These are phyloP conservation scores for Otus sunia DNA, from an alignment of 2,113 vertebrate genomes.

Conservation along the genomic window DNA sequence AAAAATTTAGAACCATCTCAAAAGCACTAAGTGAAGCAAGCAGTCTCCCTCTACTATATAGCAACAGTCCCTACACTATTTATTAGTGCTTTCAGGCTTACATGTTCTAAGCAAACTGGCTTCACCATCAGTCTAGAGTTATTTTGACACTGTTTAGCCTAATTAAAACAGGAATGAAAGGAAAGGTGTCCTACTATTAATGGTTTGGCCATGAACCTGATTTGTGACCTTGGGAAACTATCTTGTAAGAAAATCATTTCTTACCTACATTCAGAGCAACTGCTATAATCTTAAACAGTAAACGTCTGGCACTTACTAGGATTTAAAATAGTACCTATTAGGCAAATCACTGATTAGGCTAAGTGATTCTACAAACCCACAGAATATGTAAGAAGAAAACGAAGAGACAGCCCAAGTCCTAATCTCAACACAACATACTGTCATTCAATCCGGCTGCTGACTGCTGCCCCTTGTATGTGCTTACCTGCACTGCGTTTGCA, in stretches of 20 bases:
- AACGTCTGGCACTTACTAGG: background rate
- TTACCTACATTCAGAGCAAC: background rate
- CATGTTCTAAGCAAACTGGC: background rate
- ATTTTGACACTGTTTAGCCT: slow-evolving; percentile 21
- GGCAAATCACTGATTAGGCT: background rate
- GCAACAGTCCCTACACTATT: background rate
- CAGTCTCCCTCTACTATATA: background rate
- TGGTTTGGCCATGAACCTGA: slow-evolving; percentile 35
- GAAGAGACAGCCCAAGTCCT: background rate
- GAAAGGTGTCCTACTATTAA: slow-evolving; percentile 27
- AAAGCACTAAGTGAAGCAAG: background rate
- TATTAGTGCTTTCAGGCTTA: background rate
- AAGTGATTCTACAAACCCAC: background rate
- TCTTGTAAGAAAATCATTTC: background rate
- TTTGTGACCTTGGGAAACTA: slow-evolving; percentile 53
- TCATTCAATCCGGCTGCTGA: background rate
- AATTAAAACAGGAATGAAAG: slow-evolving; percentile 14
- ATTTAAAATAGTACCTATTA: accelerated
- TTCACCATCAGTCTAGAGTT: background rate
- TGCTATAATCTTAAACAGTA: background rate
- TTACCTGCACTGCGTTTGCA: background rate
- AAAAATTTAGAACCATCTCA: background rate
- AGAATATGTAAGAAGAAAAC: background rate
- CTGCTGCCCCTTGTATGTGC: too few species aligned
- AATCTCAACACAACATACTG: background rate